Base-by-base conservation (phyloP, 2,888 invertebrate species). In the Chalcis sispes region DNA sequence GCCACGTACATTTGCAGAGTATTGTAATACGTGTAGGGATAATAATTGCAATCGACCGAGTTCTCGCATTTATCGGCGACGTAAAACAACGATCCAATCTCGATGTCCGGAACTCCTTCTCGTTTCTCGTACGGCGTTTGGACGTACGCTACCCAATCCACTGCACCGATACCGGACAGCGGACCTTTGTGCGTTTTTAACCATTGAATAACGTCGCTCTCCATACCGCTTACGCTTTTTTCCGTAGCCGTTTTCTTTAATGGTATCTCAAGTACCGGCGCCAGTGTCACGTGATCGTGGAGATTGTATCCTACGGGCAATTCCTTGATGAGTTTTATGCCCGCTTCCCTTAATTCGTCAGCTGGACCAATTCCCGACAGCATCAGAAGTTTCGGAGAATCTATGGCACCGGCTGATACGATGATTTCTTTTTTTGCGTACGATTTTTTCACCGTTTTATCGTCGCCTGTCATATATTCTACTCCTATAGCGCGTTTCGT, bases 1-100 rank as follows among this genome's bases (percentile, higher is more conserved):
- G 93, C 90, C 0, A 94, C 93, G 71, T 92, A 90, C 0, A 92
- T 89, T 78, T 90, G 90, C 18, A 93, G 80, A 0, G 92, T 92
- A 81, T 92, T 90, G 77, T 93, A 93, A 80, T 93, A 93, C 0
- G 93, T 83, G 46, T 93, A 81, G 0, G 94, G 93, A 65, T 90
- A 89, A 27, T 90, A 86, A 72, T 89, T 90, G 15, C 90, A 87
- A 36, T 90, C 89, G 0, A 88, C 80, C 61, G 88, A 90, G 56
- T 86, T 91, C 15, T 85, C 89, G 0, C 93, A 93, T 82, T 93
- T 92, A 0, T 89, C 86, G 58, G 91, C 89, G 80, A 91, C 92
- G 18, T 93, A 92, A 91, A 75, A 46, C 8, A 46, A 18, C 4
- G 40, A 52, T 15, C 92, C 91, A 79, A 89, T 91, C 85, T 94